Evolutionary conservation across 2,113 vertebrate genomes (phyloP), one percentile per base, ranked within the genome.

Genomic region (Tachuris rubrigastra): DNA sequence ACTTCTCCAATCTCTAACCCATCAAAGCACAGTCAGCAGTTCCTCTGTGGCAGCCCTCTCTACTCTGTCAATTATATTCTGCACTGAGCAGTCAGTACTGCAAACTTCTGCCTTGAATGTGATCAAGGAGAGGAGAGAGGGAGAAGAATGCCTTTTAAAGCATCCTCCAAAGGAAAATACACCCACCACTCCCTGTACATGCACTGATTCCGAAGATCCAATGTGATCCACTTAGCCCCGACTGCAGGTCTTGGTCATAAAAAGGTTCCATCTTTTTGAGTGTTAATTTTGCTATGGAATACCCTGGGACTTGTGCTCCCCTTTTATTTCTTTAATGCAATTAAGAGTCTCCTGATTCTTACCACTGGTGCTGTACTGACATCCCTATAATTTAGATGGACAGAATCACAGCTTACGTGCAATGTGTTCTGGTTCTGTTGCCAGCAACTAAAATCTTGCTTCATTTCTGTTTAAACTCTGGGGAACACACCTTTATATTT

Each of bases 181-280:
- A 42, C 7, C 7, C 23, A 10, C 9, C 1, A 0, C 8, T 3
- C 14, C 1, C 8, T 5, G 3, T 66, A 22, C 20, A 25, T 17
- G 20, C 49, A 42, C 41, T 60, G 14, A 27, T 59, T 75, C 20
- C 31, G 28, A 84, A 15, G 44, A 66, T 9, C 5, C 0, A 2
- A 10, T 31, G 18, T 50, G 30, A 17, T 42, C 68, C 39, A 11
- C 16, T 37, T 58, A 81, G 21, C 9, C 24, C 41, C 10, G 42
- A n/a, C 30, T 47, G 42, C 31, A 77, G 66, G 14, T 58, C 17
- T 23, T 56, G 37, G 19, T 63, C 20, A 63, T 62, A 62, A 60
- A 66, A 58, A 31, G 17, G 31, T 7, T 7, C 7, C 46, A 14
- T 30, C 71, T 50, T 78, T 39, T 58, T 35, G 8, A 18, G 6